phyloP scores from a whole-genome alignment of 53 echinoderm and acorn worm species.

The Pentamera pediparva region DNA sequence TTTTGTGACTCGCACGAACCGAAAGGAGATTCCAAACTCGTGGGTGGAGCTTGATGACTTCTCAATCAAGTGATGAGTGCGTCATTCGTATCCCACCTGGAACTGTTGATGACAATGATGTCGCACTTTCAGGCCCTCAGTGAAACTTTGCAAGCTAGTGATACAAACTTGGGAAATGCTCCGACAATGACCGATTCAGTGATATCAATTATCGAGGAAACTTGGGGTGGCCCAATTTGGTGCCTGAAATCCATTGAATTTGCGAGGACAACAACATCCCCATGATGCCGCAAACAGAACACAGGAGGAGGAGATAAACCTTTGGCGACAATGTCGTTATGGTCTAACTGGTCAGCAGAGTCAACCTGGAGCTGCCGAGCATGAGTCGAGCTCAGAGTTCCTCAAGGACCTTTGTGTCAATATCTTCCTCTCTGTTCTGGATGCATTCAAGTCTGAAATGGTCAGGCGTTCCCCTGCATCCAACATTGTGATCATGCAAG shows the following conservation, averaged over 20 bases:
- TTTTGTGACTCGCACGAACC: constrained; percentile 16
- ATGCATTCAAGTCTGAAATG: background rate
- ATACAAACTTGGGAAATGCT: constrained; percentile 4
- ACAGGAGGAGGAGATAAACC: constrained; percentile 7
- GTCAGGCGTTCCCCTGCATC: constrained; percentile 12
- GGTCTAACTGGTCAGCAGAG: constrained; percentile 1
- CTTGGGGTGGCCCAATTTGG: constrained; percentile 13
- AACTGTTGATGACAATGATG: constrained; percentile 4
- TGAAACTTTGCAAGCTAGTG: constrained; percentile 17
- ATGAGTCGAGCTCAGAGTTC: no score
- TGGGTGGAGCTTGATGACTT: constrained; percentile 17
- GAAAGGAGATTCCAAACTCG: constrained; percentile 24
- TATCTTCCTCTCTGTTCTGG: background rate
- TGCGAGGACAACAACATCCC: constrained; percentile 18
- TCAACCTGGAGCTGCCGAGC: background rate
- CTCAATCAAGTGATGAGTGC: constrained; percentile 17
- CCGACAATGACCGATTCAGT: constrained; percentile 12
- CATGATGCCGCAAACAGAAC: constrained; percentile 11
- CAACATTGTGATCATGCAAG: constrained; percentile 23
- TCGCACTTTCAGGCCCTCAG: constrained; percentile 19
- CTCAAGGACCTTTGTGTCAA: background rate
- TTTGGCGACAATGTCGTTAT: constrained; percentile 22
- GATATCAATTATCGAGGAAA: constrained; percentile 19
- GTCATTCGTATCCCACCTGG: constrained; percentile 19
- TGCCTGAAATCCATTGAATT: background rate